Evolutionary conservation across 37 sponge, comb jelly and placozoan genomes (phyloP).

Genomic region (Tethya wilhelma): DNA sequence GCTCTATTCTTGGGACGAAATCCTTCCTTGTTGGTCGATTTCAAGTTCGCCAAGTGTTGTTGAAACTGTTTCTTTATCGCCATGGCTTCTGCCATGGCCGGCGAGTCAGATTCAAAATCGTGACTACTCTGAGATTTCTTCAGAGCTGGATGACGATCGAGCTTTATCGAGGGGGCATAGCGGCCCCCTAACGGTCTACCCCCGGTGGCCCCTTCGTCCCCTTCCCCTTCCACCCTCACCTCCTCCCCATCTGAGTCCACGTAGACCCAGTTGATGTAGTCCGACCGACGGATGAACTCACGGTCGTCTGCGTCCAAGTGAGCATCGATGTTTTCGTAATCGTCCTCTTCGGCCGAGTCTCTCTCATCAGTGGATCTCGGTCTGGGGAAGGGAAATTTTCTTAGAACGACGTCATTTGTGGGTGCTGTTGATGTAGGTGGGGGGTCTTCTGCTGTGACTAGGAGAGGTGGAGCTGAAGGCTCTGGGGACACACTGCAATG

Average conservation of each 20-base stretch:
- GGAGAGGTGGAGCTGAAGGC: no score
- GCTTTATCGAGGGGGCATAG: constrained; percentile 19
- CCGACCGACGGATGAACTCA: neutral
- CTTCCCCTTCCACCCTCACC: neutral
- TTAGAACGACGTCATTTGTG: no score
- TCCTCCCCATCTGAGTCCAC: constrained; percentile 5
- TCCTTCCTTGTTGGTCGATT: neutral
- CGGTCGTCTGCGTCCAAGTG: neutral
- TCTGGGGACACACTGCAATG: no score
- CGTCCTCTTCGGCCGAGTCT: constrained; percentile 31
- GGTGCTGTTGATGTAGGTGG: no score
- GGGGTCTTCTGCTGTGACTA: no score
- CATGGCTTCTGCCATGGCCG: neutral
- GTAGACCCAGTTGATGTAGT: constrained; percentile 41
- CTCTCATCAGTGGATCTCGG: no score
- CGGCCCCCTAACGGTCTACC: neutral
- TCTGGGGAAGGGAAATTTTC: no score
- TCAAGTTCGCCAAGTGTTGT: neutral
- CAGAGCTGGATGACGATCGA: constrained; percentile 32
- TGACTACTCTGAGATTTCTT: constrained; percentile 30
- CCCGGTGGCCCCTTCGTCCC: neutral
- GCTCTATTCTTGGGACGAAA: constrained; percentile 30
- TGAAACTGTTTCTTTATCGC: neutral
- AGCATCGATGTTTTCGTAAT: neutral
- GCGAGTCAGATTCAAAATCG: neutral